Conservation (phyloP, 2,113 vertebrate species). For the Lanius collurio region DNA sequence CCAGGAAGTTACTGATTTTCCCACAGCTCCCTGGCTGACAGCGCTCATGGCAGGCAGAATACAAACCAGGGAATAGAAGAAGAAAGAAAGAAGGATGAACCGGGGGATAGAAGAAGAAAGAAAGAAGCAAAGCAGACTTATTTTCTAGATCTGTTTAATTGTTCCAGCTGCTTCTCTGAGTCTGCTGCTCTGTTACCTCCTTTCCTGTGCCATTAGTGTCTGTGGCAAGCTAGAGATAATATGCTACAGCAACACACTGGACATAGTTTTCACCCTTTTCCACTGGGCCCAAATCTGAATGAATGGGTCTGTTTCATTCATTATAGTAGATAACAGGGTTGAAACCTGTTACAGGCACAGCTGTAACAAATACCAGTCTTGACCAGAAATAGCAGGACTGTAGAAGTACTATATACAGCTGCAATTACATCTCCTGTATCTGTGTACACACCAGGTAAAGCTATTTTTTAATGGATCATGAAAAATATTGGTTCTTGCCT, state of each 20-base stretch:
- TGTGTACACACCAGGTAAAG: fast-evolving
- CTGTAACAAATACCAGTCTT: neutral
- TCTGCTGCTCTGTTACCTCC: neutral
- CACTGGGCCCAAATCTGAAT: neutral
- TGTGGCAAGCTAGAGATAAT: neutral
- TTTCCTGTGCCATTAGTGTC: neutral
- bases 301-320: neutral
- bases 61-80: neutral
- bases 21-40: neutral
- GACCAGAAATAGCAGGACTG: neutral
- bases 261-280: neutral
- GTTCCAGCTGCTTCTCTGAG: neutral
- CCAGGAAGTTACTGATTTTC: neutral
- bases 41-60: neutral
- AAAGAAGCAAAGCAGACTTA: neutral
- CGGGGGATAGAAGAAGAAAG: neutral
- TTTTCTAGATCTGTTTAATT: neutral
- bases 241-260: neutral
- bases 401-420: neutral
- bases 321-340: neutral
- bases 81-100: neutral
- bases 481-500: neutral
- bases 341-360: neutral
- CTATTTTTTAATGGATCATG: neutral
- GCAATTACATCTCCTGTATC: neutral